phyloP scores from a whole-genome alignment of 1,140 invertebrate genomes.

The Hydropsyche tenuis region DNA sequence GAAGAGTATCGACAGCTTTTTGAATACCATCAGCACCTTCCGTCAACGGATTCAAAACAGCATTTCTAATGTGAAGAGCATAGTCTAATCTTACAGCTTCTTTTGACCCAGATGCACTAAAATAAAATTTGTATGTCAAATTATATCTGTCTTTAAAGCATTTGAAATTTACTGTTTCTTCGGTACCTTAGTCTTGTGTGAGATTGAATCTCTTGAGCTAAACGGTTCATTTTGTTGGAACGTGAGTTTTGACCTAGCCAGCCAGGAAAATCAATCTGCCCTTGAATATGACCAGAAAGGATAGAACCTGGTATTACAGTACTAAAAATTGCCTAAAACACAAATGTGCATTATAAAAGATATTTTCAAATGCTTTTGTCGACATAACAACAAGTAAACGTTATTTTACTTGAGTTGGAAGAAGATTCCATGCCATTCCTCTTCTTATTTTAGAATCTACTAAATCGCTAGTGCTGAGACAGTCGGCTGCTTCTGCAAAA shows the following conservation, averaged over 20 bases:
- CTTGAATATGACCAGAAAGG: constrained; percentile 78
- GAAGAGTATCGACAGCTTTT: constrained; percentile 78
- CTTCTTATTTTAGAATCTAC: constrained; percentile 82
- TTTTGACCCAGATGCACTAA: constrained; percentile 78
- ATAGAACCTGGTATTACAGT: constrained; percentile 88
- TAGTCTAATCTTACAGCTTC: constrained; percentile 86
- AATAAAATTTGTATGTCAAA: constrained; percentile 24
- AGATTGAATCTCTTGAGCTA: constrained; percentile 81
- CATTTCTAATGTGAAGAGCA: constrained; percentile 72
- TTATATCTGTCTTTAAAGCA: background rate
- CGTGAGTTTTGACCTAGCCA: constrained; percentile 97
- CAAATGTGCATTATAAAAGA: too few relatives aligned
- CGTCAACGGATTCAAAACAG: constrained; percentile 76
- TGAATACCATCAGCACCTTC: constrained; percentile 75
- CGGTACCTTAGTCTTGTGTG: constrained; percentile 84
- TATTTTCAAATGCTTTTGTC: too few relatives aligned
- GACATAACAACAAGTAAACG: background rate
- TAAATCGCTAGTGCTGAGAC: constrained; percentile 85
- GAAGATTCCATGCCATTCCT: constrained; percentile 84
- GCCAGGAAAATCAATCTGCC: constrained; percentile 87
- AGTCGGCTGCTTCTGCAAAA: constrained; percentile 81
- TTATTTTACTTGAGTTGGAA: constrained; percentile 78
- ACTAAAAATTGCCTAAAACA: constrained; percentile 80
- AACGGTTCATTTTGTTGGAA: constrained; percentile 78
- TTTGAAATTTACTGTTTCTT: too few relatives aligned